Conservation (phyloP, 2,888 invertebrate species). For the Ennomos fuscantarius region DNA sequence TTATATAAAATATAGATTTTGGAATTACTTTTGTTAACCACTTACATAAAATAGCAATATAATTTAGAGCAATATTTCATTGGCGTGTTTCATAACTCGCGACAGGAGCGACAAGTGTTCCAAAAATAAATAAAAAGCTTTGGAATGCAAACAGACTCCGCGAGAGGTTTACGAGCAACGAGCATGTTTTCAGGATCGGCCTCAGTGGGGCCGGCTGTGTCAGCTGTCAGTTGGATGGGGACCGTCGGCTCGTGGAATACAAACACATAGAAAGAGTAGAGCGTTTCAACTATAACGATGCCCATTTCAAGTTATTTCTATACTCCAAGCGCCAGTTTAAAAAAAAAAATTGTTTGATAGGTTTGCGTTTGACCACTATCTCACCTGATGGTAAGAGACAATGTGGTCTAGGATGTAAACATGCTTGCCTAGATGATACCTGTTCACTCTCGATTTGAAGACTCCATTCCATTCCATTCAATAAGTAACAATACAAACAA, state of each 20-base stretch:
- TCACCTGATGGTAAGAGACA: too few relatives aligned
- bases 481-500: too few relatives aligned
- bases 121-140: conserved; percentile 35
- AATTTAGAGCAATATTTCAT: conserved; percentile 17
- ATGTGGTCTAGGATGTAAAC: too few relatives aligned
- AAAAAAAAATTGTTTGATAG: too few relatives aligned
- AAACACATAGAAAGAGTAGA: background rate
- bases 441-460: too few relatives aligned
- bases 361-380: too few relatives aligned
- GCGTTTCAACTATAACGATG: background rate
- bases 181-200: conserved; percentile 28
- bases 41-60: too few relatives aligned
- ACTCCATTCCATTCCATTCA: too few relatives aligned
- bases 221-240: conserved; percentile 17
- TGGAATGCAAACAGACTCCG: conserved; percentile 30
- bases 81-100: conserved; percentile 25
- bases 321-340: too few relatives aligned
- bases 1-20: too few relatives aligned
- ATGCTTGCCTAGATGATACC: too few relatives aligned
- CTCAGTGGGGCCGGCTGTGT: background rate
- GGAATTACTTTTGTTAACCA: too few relatives aligned
- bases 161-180: conserved; percentile 21
- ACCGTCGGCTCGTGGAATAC: conserved; percentile 8
- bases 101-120: conserved; percentile 27
- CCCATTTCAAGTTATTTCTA: background rate